phyloP scores from a whole-genome alignment of 1,140 invertebrate species.

The Drosophila quadrilineata region DNA sequence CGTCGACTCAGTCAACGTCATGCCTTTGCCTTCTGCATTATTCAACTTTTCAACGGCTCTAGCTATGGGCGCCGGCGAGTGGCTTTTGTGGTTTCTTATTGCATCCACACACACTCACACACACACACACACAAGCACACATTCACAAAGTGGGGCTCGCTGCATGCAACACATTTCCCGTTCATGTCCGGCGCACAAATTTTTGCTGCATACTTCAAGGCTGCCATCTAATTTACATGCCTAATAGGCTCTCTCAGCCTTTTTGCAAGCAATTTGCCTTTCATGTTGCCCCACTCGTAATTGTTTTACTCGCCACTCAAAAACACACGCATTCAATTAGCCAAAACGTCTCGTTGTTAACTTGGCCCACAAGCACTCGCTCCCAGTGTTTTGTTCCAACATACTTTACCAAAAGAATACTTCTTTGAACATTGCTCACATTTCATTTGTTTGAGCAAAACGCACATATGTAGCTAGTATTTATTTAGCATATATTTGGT shows the following conservation, averaged over 20 bases:
- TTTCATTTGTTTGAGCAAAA: background rate
- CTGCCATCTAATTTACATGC: slow-evolving; percentile 62
- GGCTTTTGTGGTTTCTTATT: slow-evolving; percentile 34
- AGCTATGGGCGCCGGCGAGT: slow-evolving; percentile 28
- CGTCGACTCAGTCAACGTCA: too few species aligned
- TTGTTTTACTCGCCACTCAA: slow-evolving; percentile 25
- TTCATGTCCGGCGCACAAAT: slow-evolving; percentile 49
- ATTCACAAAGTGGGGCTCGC: slow-evolving; percentile 47
- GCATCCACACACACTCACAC: slow-evolving; percentile 25
- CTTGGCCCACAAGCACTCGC: too few species aligned
- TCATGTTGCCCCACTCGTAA: slow-evolving; percentile 18
- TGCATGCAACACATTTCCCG: slow-evolving; percentile 47
- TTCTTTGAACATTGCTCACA: background rate
- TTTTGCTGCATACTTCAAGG: slow-evolving; percentile 70
- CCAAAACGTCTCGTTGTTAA: too few species aligned
- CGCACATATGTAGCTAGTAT: slow-evolving; percentile 3
- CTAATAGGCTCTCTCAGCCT: slow-evolving; percentile 48
- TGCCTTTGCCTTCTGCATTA: slow-evolving; percentile 61
- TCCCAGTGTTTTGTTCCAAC: too few species aligned
- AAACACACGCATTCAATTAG: slow-evolving; percentile 70
- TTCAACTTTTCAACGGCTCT: too few species aligned
- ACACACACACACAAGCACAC: too few species aligned
- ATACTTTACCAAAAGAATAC: too few species aligned
- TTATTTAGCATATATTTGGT: background rate
- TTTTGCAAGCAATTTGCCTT: slow-evolving; percentile 1